phyloP scores from a whole-genome alignment of 2,113 vertebrate genomes.

The Elephantulus edwardii region DNA sequence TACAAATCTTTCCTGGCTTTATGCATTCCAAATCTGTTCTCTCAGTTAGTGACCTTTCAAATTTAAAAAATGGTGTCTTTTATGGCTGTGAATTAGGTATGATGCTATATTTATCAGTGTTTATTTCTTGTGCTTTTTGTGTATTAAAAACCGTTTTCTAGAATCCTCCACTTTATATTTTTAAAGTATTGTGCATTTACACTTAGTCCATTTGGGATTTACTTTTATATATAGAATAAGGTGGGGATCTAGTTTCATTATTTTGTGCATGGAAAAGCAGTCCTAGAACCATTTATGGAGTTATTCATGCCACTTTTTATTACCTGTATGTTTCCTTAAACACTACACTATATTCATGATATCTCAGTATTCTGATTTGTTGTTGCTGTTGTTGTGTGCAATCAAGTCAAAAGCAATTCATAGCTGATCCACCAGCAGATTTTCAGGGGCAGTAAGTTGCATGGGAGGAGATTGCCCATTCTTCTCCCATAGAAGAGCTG shows the following conservation, averaged over 20 bases:
- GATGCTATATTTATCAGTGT: neutral
- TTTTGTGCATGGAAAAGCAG: neutral
- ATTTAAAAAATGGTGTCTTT: neutral
- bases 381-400: no score
- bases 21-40: neutral
- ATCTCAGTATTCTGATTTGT: neutral
- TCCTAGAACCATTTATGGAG: neutral
- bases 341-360: neutral
- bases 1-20: neutral
- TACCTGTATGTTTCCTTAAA: neutral
- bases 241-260: neutral
- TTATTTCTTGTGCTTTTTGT: neutral
- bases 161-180: neutral
- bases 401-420: no score
- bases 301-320: neutral
- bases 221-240: constrained; percentile 14
- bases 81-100: neutral
- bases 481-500: no score
- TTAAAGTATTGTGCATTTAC: constrained; percentile 21
- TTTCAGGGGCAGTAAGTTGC: no score
- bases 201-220: constrained; percentile 1
- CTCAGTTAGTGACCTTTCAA: neutral
- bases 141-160: neutral
- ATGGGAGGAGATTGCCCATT: no score
- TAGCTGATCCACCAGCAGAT: no score